Percentiles rank a stretch among this genome's conserved stretches.
These are phyloP conservation scores for Chelonia mydas DNA, from an alignment of 2,797 vertebrate genomes.

Conservation along the genomic window DNA sequence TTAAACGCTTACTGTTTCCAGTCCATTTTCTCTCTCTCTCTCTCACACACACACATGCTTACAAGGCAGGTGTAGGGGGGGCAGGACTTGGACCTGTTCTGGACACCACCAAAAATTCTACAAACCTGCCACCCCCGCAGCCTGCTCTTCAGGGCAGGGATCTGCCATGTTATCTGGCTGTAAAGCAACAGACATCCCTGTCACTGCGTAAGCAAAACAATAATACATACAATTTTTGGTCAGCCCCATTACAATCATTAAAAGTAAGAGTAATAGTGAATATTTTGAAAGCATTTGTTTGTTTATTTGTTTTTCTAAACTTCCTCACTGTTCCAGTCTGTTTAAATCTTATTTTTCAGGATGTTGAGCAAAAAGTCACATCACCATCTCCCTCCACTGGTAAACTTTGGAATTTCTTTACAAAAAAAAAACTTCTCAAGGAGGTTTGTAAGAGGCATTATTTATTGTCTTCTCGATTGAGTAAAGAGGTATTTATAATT, in stretches of 20 bases:
- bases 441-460: neutral
- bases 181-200: neutral
- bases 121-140: too few species aligned
- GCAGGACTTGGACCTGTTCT: too few species aligned
- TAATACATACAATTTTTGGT: neutral
- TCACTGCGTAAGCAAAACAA: neutral
- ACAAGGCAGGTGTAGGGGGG: too few species aligned
- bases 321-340: neutral
- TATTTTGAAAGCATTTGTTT: neutral
- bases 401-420: constrained; percentile 43
- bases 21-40: too few species aligned
- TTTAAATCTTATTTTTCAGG: neutral
- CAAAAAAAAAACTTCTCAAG: neutral
- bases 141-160: too few species aligned
- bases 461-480: neutral
- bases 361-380: constrained; percentile 33
- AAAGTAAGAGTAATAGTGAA: neutral
- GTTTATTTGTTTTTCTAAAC: neutral
- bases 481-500: neutral
- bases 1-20: too few species aligned
- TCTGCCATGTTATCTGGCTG: neutral
- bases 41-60: too few species aligned
- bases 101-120: too few species aligned
- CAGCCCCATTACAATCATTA: neutral
- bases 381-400: constrained; percentile 70